These are phyloP conservation scores for Hartigia nigra DNA, from an alignment of 2,888 invertebrate genomes.

Conservation along the genomic window DNA sequence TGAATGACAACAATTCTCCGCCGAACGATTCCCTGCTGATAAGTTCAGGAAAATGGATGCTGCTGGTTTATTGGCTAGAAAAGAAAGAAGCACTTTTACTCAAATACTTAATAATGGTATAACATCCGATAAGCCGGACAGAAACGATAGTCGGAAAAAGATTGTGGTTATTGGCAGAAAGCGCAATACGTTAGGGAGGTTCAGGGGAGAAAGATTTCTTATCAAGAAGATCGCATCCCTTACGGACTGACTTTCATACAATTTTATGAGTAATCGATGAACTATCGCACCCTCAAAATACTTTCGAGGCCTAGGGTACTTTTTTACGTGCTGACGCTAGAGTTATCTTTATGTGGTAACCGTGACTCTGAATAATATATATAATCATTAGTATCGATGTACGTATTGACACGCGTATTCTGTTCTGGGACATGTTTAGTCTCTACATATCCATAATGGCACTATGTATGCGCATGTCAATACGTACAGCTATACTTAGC, in stretches of 20 bases:
- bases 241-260: conserved; percentile 30
- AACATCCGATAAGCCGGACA: background rate
- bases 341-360: conserved; percentile 4
- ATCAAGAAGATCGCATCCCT: background rate
- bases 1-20: background rate
- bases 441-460: no score
- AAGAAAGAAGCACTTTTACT: background rate
- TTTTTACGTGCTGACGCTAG: conserved; percentile 1
- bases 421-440: no score
- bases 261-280: conserved; percentile 55
- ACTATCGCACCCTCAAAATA: conserved; percentile 37
- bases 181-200: background rate
- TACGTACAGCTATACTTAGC: no score
- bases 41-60: background rate
- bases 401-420: background rate
- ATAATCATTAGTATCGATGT: background rate
- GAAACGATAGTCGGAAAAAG: background rate
- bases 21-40: background rate
- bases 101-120: background rate
- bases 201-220: background rate
- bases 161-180: background rate
- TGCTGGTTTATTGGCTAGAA: background rate
- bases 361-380: conserved; percentile 16
- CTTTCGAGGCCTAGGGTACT: background rate
- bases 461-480: no score